phyloP scores from a whole-genome alignment of 2,113 vertebrate genomes.

The Amblyopsis rosae region DNA sequence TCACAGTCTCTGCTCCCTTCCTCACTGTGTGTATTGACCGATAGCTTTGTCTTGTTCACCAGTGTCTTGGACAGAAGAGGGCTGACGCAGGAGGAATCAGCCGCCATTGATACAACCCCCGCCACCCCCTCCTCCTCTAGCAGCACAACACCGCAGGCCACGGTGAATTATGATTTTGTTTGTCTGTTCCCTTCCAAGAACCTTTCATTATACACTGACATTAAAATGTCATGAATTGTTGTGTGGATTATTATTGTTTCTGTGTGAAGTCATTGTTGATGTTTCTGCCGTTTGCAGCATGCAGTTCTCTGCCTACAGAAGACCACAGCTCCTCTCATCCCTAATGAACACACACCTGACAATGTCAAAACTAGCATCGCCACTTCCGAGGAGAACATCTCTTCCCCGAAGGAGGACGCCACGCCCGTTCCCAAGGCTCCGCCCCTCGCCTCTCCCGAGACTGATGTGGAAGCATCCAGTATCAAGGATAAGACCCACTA shows the following conservation, averaged over 20 bases:
- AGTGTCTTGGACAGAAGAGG: constrained; percentile 83
- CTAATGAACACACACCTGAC: constrained; percentile 76
- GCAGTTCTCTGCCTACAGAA: constrained; percentile 65
- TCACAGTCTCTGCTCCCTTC: background rate
- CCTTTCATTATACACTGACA: too few species aligned
- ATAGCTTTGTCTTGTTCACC: constrained; percentile 31
- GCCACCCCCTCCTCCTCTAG: constrained; percentile 35
- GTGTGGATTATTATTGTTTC: too few species aligned
- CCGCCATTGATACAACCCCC: constrained; percentile 26
- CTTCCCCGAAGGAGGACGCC: constrained; percentile 56
- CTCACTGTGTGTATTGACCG: constrained; percentile 20
- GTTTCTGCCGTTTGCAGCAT: constrained; percentile 10
- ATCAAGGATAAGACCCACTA: constrained; percentile 72
- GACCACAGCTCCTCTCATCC: constrained; percentile 76
- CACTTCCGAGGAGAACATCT: constrained; percentile 45
- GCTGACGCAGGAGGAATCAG: constrained; percentile 64
- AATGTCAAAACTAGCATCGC: constrained; percentile 68
- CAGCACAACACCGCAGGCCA: constrained; percentile 63
- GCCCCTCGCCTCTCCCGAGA: constrained; percentile 66
- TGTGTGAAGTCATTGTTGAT: background rate
- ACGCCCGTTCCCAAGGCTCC: constrained; percentile 30
- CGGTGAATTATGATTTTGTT: constrained; percentile 53
- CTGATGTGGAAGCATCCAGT: constrained; percentile 57
- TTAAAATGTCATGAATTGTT: too few species aligned
- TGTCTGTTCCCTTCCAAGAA: too few species aligned